Conservation (phyloP, 2,888 invertebrate species). For the Microplitis deprimator region DNA sequence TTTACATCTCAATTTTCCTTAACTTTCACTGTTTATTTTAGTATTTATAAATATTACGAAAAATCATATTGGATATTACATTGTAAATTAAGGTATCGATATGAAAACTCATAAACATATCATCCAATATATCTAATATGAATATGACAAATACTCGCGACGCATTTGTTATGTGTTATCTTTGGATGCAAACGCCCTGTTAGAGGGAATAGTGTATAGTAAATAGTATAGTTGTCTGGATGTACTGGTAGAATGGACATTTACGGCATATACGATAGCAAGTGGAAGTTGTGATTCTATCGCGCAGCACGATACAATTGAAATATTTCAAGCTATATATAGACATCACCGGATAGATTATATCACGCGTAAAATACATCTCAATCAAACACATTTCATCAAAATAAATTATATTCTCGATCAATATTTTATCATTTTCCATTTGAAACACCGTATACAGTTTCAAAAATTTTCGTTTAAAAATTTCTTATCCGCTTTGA, state of each 20-base stretch:
- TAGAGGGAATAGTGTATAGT: background rate
- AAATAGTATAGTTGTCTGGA: background rate
- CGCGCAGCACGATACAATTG: slow-evolving; percentile 48
- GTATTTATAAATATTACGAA: background rate
- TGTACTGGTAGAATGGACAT: slow-evolving; percentile 18
- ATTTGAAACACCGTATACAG: background rate
- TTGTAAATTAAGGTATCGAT: background rate
- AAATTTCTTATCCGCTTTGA: no score
- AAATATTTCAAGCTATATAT: slow-evolving; percentile 48
- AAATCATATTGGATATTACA: background rate
- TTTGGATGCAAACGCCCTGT: background rate
- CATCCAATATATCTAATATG: slow-evolving; percentile 1
- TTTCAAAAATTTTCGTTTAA: no score
- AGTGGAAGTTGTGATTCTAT: slow-evolving; percentile 9
- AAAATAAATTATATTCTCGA: slow-evolving; percentile 45
- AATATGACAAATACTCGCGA: background rate
- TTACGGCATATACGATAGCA: slow-evolving; percentile 11
- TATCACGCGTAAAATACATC: slow-evolving; percentile 37
- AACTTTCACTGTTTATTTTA: no score
- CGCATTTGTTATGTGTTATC: background rate
- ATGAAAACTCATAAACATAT: background rate
- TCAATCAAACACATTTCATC: slow-evolving; percentile 40
- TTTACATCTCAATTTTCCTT: no score
- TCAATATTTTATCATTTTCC: slow-evolving; percentile 39
- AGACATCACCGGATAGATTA: slow-evolving; percentile 34